Evolutionary conservation across 2,888 invertebrate genomes (phyloP).

Genomic region (Xestia ashworthii): DNA sequence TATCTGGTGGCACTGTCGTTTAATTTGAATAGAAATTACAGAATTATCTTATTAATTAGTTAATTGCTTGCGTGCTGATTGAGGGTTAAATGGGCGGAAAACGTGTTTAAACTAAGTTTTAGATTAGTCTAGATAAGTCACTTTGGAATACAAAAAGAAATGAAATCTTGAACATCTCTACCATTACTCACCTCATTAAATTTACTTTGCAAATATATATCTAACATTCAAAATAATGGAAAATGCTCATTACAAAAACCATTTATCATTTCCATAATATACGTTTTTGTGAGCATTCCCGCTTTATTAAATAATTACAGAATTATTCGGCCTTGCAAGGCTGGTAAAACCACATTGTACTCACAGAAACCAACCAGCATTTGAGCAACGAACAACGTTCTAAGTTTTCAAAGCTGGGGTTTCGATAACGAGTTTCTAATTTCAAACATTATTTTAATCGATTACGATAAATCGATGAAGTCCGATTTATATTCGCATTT

Average conservation of each 20-base stretch:
- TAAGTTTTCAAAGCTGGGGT: slow-evolving; percentile 27
- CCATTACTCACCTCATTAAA: not conserved
- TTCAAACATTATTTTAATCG: slow-evolving; percentile 58
- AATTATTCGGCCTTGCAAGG: slow-evolving; percentile 69
- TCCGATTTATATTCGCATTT: slow-evolving; percentile 55
- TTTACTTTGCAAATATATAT: not conserved
- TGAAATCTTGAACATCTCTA: not conserved
- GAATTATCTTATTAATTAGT: slow-evolving; percentile 21
- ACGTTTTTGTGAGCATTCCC: slow-evolving; percentile 56
- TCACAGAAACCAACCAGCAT: slow-evolving; percentile 21
- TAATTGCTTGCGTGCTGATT: slow-evolving; percentile 22
- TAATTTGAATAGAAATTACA: slow-evolving; percentile 39
- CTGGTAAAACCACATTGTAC: slow-evolving; percentile 62
- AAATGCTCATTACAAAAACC: slow-evolving; percentile 26
- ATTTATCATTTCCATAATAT: slow-evolving; percentile 31
- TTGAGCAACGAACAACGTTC: slow-evolving; percentile 37
- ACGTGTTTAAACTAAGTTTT: not conserved
- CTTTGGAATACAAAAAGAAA: not conserved
- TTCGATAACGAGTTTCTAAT: slow-evolving; percentile 61
- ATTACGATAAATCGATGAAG: slow-evolving; percentile 51
- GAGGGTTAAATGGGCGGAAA: not conserved
- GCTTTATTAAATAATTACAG: slow-evolving; percentile 62
- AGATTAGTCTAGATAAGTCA: not conserved
- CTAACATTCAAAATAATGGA: slow-evolving; percentile 2
- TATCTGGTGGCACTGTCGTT: slow-evolving; percentile 16